phyloP scores from a whole-genome alignment of 2,888 invertebrate genomes.

The Drosophila mimica region DNA sequence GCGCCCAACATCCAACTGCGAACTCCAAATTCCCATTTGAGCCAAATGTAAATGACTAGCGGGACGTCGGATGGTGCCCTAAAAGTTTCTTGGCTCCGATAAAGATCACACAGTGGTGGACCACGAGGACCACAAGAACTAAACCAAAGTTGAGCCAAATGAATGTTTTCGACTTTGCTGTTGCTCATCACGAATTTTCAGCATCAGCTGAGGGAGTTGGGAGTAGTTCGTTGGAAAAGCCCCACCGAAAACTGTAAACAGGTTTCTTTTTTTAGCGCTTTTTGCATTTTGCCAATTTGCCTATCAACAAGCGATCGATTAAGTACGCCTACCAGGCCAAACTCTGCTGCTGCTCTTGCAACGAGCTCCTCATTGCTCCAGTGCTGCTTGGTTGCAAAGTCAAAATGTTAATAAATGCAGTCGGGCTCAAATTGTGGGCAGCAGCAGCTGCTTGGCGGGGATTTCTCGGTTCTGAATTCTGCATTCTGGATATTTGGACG shows the following conservation, averaged over 20 bases:
- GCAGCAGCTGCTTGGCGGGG: conserved; percentile 33
- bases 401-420: conserved; percentile 82
- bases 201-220: conserved; percentile 38
- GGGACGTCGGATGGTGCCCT: conserved; percentile 65
- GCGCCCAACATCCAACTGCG: conserved; percentile 21
- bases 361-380: conserved; percentile 22
- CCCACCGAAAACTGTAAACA: conserved; percentile 62
- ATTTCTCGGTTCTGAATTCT: conserved; percentile 19
- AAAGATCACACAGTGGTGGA: conserved; percentile 74
- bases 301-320: conserved; percentile 83
- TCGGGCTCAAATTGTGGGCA: conserved; percentile 43
- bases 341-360: conserved; percentile 19
- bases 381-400: conserved; percentile 72
- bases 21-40: conserved; percentile 62
- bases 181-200: conserved; percentile 79
- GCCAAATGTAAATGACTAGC: conserved; percentile 76
- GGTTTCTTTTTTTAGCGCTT: conserved; percentile 66
- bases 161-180: conserved; percentile 35
- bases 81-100: conserved; percentile 68
- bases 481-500: conserved; percentile 12
- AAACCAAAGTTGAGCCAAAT: conserved; percentile 57
- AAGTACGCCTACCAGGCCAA: conserved; percentile 73
- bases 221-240: conserved; percentile 49
- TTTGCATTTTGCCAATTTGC: conserved; percentile 80
- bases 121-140: conserved; percentile 49